These are phyloP conservation scores for Labrus mixtus DNA, from an alignment of 2,113 vertebrate species.

Conservation along the genomic window DNA sequence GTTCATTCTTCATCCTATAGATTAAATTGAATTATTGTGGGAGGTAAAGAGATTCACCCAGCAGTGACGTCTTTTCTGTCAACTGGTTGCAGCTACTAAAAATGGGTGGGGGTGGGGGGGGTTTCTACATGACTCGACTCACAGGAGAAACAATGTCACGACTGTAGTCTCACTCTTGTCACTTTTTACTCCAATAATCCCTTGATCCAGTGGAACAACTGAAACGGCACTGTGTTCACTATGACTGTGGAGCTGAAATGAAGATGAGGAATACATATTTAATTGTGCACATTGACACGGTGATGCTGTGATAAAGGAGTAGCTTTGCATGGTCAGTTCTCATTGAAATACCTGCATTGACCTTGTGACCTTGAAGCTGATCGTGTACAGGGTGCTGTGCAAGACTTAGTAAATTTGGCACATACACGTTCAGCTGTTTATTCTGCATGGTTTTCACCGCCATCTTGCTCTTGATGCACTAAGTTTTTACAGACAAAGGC, in stretches of 20 bases:
- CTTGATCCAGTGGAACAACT: not conserved
- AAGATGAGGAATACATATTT: conserved; percentile 21
- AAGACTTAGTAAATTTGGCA: not conserved
- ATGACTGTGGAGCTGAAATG: not conserved
- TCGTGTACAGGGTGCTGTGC: not conserved
- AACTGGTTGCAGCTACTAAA: no score
- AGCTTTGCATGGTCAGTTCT: not conserved
- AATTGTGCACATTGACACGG: not conserved
- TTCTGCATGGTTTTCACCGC: not conserved
- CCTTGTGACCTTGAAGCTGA: not conserved
- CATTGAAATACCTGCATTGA: not conserved
- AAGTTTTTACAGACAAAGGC: not conserved
- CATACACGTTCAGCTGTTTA: not conserved
- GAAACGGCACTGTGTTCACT: not conserved
- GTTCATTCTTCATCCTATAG: conserved; percentile 9
- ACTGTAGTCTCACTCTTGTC: not conserved
- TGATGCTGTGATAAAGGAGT: conserved; percentile 9
- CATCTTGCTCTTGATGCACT: not conserved
- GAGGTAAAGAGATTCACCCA: not conserved
- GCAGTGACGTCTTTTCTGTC: conserved; percentile 1
- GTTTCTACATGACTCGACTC: not conserved
- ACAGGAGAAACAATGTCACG: no score
- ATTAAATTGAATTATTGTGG: conserved; percentile 27
- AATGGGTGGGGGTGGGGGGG: no score
- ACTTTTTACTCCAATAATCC: not conserved